Conservation (phyloP, 2,113 vertebrate genomes). For the Poeciliopsis occidentalis region DNA sequence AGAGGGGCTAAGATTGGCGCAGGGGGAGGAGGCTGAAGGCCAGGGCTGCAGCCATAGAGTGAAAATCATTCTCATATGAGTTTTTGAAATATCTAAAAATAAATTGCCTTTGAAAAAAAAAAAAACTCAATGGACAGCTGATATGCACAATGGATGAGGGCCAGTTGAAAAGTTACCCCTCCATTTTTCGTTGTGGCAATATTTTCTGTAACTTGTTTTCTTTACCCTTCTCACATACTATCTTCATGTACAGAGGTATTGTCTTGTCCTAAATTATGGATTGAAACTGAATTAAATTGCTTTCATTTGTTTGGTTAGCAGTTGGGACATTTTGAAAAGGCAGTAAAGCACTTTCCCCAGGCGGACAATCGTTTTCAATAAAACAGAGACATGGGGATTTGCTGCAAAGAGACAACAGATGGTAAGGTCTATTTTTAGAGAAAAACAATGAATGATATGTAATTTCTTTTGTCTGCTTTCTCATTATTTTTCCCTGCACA, state of each 20-base stretch:
- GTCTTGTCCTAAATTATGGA: slow-evolving; percentile 14
- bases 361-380: slow-evolving; percentile 42
- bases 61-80: slow-evolving; percentile 77
- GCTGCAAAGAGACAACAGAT: slow-evolving; percentile 60
- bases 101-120: slow-evolving; percentile 76
- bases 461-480: slow-evolving; percentile 46
- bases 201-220: slow-evolving; percentile 44
- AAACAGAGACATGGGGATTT: slow-evolving; percentile 35
- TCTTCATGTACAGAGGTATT: slow-evolving; percentile 22
- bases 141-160: slow-evolving; percentile 63
- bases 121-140: slow-evolving; percentile 62
- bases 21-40: slow-evolving; percentile 43
- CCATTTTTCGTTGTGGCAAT: slow-evolving; percentile 49
- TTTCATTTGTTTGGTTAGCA: slow-evolving; percentile 44
- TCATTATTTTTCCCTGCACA: slow-evolving; percentile 27
- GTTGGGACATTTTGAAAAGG: slow-evolving; percentile 44
- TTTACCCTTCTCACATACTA: slow-evolving; percentile 8
- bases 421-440: slow-evolving; percentile 64
- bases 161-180: slow-evolving; percentile 67
- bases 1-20: slow-evolving; percentile 47
- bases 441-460: slow-evolving; percentile 60
- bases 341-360: slow-evolving; percentile 40
- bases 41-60: slow-evolving; percentile 40
- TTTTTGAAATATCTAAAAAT: slow-evolving; percentile 81
- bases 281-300: slow-evolving; percentile 44